Conservation (phyloP, 2,888 invertebrate species). For the Machimus rusticus region DNA sequence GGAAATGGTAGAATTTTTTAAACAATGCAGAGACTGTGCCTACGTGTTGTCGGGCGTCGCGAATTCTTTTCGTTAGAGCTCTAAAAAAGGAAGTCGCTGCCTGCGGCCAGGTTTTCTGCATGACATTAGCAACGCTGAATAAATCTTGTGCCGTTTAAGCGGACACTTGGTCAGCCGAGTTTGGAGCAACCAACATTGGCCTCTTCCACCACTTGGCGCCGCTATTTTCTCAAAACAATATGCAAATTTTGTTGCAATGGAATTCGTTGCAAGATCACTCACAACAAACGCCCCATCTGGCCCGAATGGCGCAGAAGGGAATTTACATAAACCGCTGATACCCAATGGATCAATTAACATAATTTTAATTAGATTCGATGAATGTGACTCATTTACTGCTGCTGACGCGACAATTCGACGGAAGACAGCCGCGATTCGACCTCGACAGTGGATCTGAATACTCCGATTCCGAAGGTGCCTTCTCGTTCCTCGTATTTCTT, state of each 20-base stretch:
- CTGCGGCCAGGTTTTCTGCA: neutral
- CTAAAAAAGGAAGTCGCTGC: neutral
- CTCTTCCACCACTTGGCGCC: neutral
- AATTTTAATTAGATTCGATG: neutral
- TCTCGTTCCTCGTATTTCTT: neutral
- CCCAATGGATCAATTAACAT: neutral
- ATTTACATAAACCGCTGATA: neutral
- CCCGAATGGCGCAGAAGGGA: neutral
- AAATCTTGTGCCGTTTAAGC: neutral
- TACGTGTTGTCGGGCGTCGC: neutral
- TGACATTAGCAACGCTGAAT: neutral
- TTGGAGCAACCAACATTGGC: neutral
- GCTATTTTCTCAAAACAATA: neutral
- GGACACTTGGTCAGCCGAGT: neutral
- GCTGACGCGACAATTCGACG: neutral
- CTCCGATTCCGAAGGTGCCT: neutral
- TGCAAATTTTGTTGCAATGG: neutral
- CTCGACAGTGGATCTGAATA: neutral
- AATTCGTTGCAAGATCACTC: neutral
- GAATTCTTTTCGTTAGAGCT: neutral
- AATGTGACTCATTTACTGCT: neutral
- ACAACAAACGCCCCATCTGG: neutral
- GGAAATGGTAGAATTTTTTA: neutral
- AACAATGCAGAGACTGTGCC: neutral
- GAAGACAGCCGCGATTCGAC: neutral